Conservation (phyloP, 1,140 invertebrate genomes). For the Triops cancriformis region DNA sequence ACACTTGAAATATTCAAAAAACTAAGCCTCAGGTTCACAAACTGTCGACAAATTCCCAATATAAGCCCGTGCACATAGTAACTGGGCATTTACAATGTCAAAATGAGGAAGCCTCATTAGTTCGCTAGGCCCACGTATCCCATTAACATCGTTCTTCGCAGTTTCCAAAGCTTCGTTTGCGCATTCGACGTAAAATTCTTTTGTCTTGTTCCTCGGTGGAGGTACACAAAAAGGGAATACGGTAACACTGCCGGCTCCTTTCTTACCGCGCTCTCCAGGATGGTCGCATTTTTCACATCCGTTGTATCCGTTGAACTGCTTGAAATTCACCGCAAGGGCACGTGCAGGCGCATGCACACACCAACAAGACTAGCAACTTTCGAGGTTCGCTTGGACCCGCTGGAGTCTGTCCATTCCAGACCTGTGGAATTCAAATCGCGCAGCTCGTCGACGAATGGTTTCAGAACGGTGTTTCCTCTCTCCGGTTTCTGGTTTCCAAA, state of each 20-base stretch:
- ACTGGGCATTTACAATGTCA: background rate
- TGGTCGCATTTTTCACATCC: too few species aligned
- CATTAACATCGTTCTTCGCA: background rate
- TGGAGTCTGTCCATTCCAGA: conserved; percentile 12
- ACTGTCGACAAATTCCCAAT: conserved; percentile 15
- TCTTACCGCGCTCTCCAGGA: conserved; percentile 10
- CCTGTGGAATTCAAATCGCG: background rate
- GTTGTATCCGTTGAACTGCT: too few species aligned
- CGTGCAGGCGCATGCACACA: background rate
- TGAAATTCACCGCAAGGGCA: conserved; percentile 1
- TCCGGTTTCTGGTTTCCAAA: background rate
- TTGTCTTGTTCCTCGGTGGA: background rate
- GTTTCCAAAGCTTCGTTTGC: background rate
- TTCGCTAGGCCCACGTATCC: background rate
- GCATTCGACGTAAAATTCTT: background rate
- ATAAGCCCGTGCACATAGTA: conserved; percentile 21
- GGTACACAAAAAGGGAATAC: conserved; percentile 8
- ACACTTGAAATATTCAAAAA: too few species aligned
- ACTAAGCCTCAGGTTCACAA: too few species aligned
- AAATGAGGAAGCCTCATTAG: conserved; percentile 17
- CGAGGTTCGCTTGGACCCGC: background rate
- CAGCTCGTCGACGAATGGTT: background rate
- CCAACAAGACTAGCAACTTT: background rate
- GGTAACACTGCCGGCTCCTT: conserved; percentile 17
- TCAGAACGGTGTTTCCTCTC: too few species aligned